Evolutionary conservation across 2,888 invertebrate species (phyloP).

Genomic region (Carpatolechia fugitivella): DNA sequence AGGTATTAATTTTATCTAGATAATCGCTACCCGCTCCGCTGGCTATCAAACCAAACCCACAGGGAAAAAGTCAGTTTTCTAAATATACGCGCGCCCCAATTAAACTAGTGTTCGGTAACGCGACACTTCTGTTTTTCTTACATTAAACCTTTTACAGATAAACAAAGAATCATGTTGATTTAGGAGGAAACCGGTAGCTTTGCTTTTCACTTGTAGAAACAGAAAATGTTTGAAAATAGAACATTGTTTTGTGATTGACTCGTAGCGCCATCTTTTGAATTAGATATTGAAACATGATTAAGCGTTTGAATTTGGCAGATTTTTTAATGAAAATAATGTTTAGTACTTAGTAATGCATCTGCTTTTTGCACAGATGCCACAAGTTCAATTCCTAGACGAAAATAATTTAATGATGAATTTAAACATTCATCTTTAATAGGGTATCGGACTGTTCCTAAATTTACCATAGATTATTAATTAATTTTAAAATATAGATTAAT

Average conservation of each 20-base stretch:
- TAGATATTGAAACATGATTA: no score
- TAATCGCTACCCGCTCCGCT: conserved; percentile 6
- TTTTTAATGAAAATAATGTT: no score
- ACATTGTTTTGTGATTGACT: not conserved
- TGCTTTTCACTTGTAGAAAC: not conserved
- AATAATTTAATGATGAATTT: no score
- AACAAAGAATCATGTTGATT: conserved; percentile 15
- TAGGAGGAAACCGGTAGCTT: conserved; percentile 3
- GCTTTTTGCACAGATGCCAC: no score
- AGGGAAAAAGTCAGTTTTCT: conserved; percentile 47
- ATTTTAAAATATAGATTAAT: no score
- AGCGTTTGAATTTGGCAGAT: no score
- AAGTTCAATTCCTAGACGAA: no score
- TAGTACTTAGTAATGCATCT: no score
- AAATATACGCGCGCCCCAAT: conserved; percentile 51
- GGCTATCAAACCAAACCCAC: conserved; percentile 23
- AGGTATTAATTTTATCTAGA: no score
- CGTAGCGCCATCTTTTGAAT: not conserved
- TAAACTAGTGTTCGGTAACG: conserved; percentile 42
- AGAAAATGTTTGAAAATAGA: not conserved
- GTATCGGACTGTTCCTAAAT: no score
- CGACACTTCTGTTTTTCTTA: conserved; percentile 45
- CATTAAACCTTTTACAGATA: conserved; percentile 33
- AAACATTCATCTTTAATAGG: no score
- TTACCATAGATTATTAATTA: no score